Evolutionary conservation across 2,113 vertebrate genomes (phyloP), one percentile per base, ranked within the genome.

Genomic region (Pteruthius melanotis): DNA sequence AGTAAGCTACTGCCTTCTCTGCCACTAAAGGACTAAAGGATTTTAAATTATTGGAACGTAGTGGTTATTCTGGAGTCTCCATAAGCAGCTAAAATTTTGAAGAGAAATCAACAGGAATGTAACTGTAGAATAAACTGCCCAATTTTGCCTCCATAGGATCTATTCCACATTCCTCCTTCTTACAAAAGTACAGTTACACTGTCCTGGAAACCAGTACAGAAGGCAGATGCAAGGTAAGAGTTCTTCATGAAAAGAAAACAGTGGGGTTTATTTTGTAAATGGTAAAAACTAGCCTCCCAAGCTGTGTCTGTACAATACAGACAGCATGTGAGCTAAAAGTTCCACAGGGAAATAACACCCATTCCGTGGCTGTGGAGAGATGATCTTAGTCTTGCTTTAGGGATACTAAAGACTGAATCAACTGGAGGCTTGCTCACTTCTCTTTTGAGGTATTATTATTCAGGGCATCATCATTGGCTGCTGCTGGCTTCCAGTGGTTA

Each of bases 131-230:
- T 86, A 50, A 94, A 90, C 77, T 83, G 23, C 60, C 50, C 2
- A 12, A 70, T 97, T 98, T 95, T 97, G 30, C 71, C 9, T 97
- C 50, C 91, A 17, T 35, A 99, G 99, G 99, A 99, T 97, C 98
- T 99, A 50, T 99, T 99, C 96, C 99, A 99, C 97, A 99, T 99
- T 97, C 99, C 99, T 95, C 99, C 99, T 66, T 99, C 99, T 56
- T 99, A 99, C 64, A 99, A 99, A 98, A 99, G 99, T 97, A 99
- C 99, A 66, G 98, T 99, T 76, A 99, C 99, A 8, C 98, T 99
- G 84, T 99, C 99, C 71, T 99, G 99, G 99, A 99, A 99, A 94
- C 99, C 99, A 4, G 99, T 99, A 69, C 99, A 99, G 97, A 99
- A 99, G 88, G 83, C 98, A 15, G 99, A 99, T 44, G 97, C 97